A percentile compares a stretch with the other conserved stretches of the same genome.
Evolutionary conservation across 2,888 invertebrate genomes (phyloP).

Genomic region (Balanococcus diminutus): DNA sequence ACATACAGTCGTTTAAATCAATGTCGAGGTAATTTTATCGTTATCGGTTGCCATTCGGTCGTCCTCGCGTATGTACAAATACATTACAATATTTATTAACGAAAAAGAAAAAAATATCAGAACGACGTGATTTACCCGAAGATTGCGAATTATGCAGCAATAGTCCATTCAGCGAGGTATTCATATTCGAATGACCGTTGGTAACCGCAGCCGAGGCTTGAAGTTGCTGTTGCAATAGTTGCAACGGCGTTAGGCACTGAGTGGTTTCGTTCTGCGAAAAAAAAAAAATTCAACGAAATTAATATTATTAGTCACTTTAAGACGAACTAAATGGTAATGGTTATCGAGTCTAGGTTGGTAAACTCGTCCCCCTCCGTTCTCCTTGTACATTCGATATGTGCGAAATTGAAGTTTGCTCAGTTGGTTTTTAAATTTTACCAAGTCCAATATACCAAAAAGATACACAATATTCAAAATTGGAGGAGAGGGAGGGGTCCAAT

Average conservation of each 20-base stretch:
- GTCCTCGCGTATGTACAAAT: no score
- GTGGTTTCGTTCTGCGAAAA: conserved; percentile 58
- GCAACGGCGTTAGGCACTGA: conserved; percentile 59
- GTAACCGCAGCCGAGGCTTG: conserved; percentile 61
- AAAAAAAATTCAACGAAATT: background rate
- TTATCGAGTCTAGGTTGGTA: no score
- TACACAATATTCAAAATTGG: no score
- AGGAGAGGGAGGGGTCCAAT: no score
- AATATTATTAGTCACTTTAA: background rate
- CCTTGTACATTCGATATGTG: no score
- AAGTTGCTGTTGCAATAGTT: conserved; percentile 62
- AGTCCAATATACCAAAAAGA: no score
- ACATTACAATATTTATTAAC: no score
- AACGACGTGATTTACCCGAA: conserved; percentile 31
- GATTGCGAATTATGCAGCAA: conserved; percentile 58
- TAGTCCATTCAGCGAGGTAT: conserved; percentile 60
- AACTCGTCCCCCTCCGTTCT: no score
- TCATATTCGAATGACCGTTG: conserved; percentile 58
- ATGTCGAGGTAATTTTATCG: background rate
- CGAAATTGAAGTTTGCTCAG: no score
- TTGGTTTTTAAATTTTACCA: no score
- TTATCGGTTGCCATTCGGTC: background rate
- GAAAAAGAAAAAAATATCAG: background rate
- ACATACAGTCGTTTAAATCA: background rate
- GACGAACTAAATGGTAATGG: no score